These are phyloP conservation scores for Uloborus plumipes DNA, from an alignment of 2,888 invertebrate species.

Conservation along the genomic window DNA sequence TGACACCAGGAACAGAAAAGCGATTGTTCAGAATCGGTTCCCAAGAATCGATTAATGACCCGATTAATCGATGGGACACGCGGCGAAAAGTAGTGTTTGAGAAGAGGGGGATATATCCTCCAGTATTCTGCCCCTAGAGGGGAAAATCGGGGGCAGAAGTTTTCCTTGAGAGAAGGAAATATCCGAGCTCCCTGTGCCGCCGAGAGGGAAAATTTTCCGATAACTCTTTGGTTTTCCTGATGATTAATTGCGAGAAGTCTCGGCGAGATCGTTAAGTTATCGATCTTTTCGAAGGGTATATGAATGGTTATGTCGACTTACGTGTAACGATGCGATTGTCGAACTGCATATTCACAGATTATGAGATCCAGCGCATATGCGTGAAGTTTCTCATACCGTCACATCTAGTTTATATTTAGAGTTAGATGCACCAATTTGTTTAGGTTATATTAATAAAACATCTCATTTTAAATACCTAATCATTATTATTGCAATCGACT, in stretches of 20 bases:
- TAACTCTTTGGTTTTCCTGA: slow-evolving; percentile 61
- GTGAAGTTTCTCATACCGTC: too few relatives aligned
- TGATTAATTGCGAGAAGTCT: slow-evolving; percentile 58
- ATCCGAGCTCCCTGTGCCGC: slow-evolving; percentile 24
- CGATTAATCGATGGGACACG: slow-evolving; percentile 60
- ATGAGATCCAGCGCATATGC: too few relatives aligned
- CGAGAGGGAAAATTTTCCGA: slow-evolving; percentile 58
- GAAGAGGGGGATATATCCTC: slow-evolving; percentile 19
- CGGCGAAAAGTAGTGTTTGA: slow-evolving; percentile 24
- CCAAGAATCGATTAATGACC: slow-evolving; percentile 64
- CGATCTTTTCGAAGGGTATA: slow-evolving; percentile 12
- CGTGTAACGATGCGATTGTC: not conserved
- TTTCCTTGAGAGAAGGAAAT: slow-evolving; percentile 27
- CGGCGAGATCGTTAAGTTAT: slow-evolving; percentile 46
- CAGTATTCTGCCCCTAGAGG: slow-evolving; percentile 24
- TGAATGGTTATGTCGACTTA: slow-evolving; percentile 2
- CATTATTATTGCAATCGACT: too few relatives aligned
- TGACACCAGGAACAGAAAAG: slow-evolving; percentile 57
- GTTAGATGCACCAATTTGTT: too few relatives aligned
- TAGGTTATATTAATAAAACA: too few relatives aligned
- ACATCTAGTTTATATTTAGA: too few relatives aligned
- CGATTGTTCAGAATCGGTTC: slow-evolving; percentile 56
- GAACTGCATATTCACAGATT: too few relatives aligned
- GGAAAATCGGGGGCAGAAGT: slow-evolving; percentile 48
- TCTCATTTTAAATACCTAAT: too few relatives aligned